Evolutionary conservation across 2,113 vertebrate species (phyloP).

Genomic region (Corydoras maculifer): DNA sequence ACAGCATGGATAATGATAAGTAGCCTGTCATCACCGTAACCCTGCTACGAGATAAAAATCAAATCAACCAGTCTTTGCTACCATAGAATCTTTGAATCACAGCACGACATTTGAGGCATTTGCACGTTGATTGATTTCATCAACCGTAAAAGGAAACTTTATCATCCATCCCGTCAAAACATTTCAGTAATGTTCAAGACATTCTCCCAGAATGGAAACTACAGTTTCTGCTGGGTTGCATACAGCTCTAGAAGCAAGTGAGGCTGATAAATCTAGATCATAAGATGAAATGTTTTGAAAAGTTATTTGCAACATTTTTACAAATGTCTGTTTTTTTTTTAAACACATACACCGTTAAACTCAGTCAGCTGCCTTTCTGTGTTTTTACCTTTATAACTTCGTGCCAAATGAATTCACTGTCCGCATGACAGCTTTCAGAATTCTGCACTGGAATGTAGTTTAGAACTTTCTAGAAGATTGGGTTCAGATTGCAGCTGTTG

Average conservation of each 20-base stretch:
- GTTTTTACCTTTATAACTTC: constrained; percentile 9
- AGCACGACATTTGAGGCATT: constrained; percentile 19
- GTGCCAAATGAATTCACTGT: neutral
- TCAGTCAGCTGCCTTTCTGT: constrained; percentile 4
- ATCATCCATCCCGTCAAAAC: constrained; percentile 10
- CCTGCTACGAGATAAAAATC: constrained; percentile 6
- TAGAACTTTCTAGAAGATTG: constrained; percentile 7
- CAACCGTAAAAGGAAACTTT: constrained; percentile 26
- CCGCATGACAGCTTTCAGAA: neutral
- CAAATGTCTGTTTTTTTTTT: neutral
- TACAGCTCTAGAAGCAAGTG: constrained; percentile 13
- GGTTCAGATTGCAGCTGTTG: constrained; percentile 7
- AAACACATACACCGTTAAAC: constrained; percentile 7
- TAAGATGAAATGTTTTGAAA: constrained; percentile 10
- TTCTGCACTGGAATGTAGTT: constrained; percentile 24
- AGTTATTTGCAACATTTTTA: neutral
- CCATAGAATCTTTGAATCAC: constrained; percentile 15
- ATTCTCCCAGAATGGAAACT: constrained; percentile 23
- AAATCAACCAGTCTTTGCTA: constrained; percentile 14
- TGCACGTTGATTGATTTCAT: constrained; percentile 6
- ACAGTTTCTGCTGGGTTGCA: constrained; percentile 24
- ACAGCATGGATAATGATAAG: constrained; percentile 21
- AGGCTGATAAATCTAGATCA: constrained; percentile 3
- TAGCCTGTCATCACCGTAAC: constrained; percentile 12
- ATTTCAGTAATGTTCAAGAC: constrained; percentile 6